Conservation (phyloP, 2,797 vertebrate genomes). For the Merluccius polli region DNA sequence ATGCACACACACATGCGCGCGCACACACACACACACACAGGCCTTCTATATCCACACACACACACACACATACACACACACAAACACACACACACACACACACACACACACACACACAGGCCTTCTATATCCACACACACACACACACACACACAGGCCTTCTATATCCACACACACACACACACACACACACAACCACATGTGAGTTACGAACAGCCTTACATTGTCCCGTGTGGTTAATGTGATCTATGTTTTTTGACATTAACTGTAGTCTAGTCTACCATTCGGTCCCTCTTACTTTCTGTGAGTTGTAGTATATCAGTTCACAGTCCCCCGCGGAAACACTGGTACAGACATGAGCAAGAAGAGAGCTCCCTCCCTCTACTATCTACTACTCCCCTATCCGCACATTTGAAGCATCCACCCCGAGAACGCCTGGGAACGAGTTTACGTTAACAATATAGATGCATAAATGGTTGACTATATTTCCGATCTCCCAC, state of each 20-base stretch:
- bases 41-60: too few relatives aligned
- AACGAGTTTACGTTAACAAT: too few relatives aligned
- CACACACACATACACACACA: slow-evolving; percentile 7
- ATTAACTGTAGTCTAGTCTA: background rate
- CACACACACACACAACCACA: slow-evolving; percentile 6
- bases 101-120: background rate
- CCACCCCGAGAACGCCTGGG: too few relatives aligned
- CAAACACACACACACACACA: background rate
- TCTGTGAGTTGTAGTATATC: background rate
- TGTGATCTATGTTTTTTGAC: background rate
- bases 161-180: background rate
- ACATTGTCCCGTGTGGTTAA: background rate
- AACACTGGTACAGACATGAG: too few relatives aligned
- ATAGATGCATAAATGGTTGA: background rate
- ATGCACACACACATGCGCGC: slow-evolving; percentile 1
- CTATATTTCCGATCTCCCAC: background rate
- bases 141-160: background rate
- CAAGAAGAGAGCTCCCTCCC: too few relatives aligned
- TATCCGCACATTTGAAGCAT: too few relatives aligned
- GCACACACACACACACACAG: slow-evolving; percentile 55
- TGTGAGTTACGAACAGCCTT: background rate
- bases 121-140: background rate
- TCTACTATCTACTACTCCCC: too few relatives aligned
- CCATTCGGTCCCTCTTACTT: background rate
- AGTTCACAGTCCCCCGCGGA: background rate